Conservation (phyloP, 1,140 invertebrate genomes). For the Eueides isabella region DNA sequence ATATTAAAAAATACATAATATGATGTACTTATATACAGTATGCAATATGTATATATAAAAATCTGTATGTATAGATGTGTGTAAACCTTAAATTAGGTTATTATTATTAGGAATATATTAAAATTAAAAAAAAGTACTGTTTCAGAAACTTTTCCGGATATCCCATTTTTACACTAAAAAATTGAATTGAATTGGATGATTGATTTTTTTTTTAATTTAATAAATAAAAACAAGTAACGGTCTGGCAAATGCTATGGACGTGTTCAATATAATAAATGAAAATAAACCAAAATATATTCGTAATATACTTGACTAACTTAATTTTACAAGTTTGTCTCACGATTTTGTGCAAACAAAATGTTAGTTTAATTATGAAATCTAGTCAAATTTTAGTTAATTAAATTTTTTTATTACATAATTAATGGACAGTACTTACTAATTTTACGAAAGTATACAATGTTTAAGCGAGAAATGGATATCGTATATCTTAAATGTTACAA, state of each 20-base stretch:
- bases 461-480: too few relatives aligned
- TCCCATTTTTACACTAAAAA: too few relatives aligned
- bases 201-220: too few relatives aligned
- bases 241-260: neutral
- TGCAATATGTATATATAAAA: constrained; percentile 5
- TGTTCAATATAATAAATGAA: neutral
- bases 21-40: neutral
- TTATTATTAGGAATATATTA: too few relatives aligned
- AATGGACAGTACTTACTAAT: neutral
- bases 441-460: neutral
- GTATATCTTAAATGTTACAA: too few relatives aligned
- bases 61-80: neutral
- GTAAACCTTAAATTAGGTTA: neutral
- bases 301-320: neutral
- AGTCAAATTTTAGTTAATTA: constrained; percentile 12
- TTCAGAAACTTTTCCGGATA: too few relatives aligned
- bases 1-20: neutral
- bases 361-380: constrained; percentile 1
- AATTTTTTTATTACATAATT: neutral
- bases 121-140: too few relatives aligned
- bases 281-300: neutral
- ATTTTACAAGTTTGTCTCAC: neutral
- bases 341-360: neutral
- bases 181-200: too few relatives aligned
- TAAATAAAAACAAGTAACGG: neutral